Evolutionary conservation across 2,888 invertebrate genomes (phyloP).

Genomic region (Pandemis corylana): DNA sequence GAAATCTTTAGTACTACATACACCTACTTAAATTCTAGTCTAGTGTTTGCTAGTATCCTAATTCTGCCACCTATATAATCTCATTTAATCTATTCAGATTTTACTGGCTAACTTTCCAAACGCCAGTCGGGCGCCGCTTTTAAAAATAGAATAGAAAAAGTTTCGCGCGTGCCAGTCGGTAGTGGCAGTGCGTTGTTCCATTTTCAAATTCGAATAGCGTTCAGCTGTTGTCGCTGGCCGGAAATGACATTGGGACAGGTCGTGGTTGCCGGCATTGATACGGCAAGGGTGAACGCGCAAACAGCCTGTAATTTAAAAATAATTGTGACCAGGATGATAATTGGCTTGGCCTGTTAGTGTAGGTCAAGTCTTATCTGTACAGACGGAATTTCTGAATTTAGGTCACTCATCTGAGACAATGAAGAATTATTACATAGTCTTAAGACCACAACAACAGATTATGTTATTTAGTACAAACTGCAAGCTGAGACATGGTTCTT

Average conservation of each 20-base stretch:
- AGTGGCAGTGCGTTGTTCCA: conserved; percentile 15
- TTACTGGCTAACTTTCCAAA: conserved; percentile 2
- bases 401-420: not conserved
- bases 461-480: not conserved
- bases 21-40: not conserved
- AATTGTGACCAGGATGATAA: conserved; percentile 19
- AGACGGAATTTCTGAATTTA: not conserved
- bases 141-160: conserved; percentile 32
- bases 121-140: conserved; percentile 15
- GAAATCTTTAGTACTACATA: not conserved
- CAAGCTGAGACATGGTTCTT: not conserved
- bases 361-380: conserved; percentile 29
- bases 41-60: not conserved
- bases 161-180: conserved; percentile 13
- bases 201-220: conserved; percentile 29
- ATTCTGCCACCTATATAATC: not conserved
- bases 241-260: conserved; percentile 44
- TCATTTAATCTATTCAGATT: not conserved
- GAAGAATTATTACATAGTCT: not conserved
- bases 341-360: conserved; percentile 29
- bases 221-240: conserved; percentile 39
- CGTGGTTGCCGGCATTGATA: conserved; percentile 18
- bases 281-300: conserved; percentile 17
- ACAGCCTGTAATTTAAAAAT: conserved; percentile 34
- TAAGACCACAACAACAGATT: not conserved